A percentile compares a stretch with the other conserved stretches of the same genome.
Conservation (phyloP, 1,140 invertebrate species). For the Tetragnatha versicolor region DNA sequence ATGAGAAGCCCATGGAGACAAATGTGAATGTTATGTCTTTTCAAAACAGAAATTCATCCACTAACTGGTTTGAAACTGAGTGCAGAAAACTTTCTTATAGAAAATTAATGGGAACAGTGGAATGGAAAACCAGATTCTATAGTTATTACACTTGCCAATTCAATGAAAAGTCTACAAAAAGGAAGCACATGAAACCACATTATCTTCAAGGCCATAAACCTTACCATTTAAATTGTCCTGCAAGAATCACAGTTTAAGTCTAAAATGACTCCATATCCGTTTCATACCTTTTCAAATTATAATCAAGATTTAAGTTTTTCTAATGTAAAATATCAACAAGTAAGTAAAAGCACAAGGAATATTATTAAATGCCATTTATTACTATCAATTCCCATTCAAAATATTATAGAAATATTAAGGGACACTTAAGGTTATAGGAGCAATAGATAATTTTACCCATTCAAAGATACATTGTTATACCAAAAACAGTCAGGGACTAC, state of each 20-base stretch:
- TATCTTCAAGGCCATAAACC: neutral
- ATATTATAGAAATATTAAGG: neutral
- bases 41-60: too few relatives aligned
- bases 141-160: neutral
- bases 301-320: neutral
- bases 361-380: neutral
- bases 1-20: too few relatives aligned
- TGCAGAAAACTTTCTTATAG: neutral
- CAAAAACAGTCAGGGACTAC: neutral
- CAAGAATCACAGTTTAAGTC: neutral
- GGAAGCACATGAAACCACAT: neutral
- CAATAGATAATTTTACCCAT: neutral
- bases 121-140: too few relatives aligned
- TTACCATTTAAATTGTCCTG: neutral
- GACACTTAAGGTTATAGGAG: neutral
- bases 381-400: neutral
- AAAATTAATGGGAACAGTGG: neutral
- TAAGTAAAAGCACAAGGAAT: neutral
- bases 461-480: neutral
- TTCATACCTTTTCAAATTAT: neutral
- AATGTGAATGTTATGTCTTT: too few relatives aligned
- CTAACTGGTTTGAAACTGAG: neutral
- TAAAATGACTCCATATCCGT: neutral
- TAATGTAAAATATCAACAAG: neutral
- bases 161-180: neutral